Percentiles rank a stretch among this genome's conserved stretches.
These are phyloP conservation scores for Rhabdomys pumilio DNA, from an alignment of 2,797 vertebrate genomes.

Conservation along the genomic window DNA sequence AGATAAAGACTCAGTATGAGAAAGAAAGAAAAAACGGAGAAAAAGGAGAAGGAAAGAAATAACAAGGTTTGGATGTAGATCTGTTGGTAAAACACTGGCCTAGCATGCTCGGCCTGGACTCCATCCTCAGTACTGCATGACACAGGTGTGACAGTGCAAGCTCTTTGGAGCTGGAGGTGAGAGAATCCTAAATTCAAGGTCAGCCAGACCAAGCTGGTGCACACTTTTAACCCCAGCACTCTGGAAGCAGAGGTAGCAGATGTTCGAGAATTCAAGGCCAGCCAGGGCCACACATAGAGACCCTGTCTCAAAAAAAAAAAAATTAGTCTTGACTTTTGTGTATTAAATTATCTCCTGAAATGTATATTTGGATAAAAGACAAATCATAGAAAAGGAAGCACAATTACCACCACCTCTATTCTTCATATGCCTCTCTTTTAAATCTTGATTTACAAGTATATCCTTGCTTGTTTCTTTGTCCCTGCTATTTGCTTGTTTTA, in stretches of 20 bases:
- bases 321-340: background rate
- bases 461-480: background rate
- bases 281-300: background rate
- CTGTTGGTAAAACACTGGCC: too few relatives aligned
- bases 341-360: background rate
- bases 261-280: background rate
- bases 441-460: background rate
- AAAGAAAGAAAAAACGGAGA: background rate
- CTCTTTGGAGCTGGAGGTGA: background rate
- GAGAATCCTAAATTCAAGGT: background rate
- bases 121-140: background rate
- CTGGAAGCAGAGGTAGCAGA: background rate
- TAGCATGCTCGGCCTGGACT: background rate
- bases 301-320: background rate
- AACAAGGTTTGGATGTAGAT: background rate
- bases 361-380: conserved; percentile 13
- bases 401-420: background rate
- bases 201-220: too few relatives aligned
- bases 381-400: background rate
- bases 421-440: background rate
- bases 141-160: background rate
- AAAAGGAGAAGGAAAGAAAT: background rate
- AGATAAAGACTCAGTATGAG: background rate
- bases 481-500: conserved; percentile 26
- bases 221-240: background rate